Base-by-base conservation (phyloP, 2,888 invertebrate genomes). In the Uropetala carovei region DNA sequence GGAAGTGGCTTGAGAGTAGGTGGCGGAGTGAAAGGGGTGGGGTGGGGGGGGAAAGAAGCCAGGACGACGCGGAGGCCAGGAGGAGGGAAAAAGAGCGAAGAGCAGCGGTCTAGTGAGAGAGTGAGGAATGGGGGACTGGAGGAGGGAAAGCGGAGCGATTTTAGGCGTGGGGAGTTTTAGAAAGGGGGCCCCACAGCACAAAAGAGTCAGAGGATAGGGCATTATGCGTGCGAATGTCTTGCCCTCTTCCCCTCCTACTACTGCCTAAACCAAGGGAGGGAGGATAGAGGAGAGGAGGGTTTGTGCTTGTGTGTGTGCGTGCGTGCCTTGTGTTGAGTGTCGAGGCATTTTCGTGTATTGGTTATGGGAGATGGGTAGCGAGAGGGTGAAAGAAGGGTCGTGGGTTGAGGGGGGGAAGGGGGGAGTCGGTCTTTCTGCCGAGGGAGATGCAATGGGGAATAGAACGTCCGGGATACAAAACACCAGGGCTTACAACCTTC, bases 191-290 rank as follows among this genome's bases (percentile, higher is more conserved):
- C 43, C 3, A n/a, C n/a, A 3, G 43, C 3, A 85, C 85, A 85
- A 85, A 85, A 57, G 85, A 58, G 58, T 22, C 57, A 11, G 57
- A 58, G 22, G 85, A 43, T 11, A 64, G 64, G 64, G 58, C 85
- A 85, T 85, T 85, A 85, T 85, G 58, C 85, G 85, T 57, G 85
- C 85, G 85, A 85, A 85, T 85, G 85, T 75, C 75, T 75, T 75
- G 22, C 58, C 85, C 58, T 22, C 57, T 11, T 14, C 57, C 58
- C 57, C 85, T 57, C 58, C 58, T 75, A n/a, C 75, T n/a, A 11
- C n/a, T 27, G 58, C 13, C 85, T 22, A 85, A 57, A 16, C 57
- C 57, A 22, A 56, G n/a, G 57, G 84, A 84, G 84, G 57, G 43
- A 57, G 84, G 43, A 57, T 16, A 16, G n/a, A n/a, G n/a, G 56